Evolutionary conservation across 1,140 invertebrate genomes (phyloP).

Genomic region (Drosophila kurseongensis): DNA sequence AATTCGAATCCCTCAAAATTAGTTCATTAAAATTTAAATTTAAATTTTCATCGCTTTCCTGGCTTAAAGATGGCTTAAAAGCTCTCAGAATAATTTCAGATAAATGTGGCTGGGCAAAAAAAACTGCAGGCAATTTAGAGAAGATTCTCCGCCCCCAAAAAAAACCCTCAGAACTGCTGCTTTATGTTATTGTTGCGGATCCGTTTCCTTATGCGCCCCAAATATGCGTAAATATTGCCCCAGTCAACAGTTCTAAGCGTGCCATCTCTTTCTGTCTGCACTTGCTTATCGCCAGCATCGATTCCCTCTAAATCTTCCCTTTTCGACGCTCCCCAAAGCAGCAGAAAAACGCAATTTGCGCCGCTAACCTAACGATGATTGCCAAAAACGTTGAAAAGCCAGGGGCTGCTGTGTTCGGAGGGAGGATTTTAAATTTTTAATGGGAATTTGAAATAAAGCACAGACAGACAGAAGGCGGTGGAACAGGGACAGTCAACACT

Average conservation of each 20-base stretch:
- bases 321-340: constrained; percentile 3
- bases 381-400: constrained; percentile 49
- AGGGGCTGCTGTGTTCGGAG: constrained; percentile 21
- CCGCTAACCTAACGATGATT: constrained; percentile 78
- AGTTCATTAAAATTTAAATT: constrained; percentile 64
- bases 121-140: constrained; percentile 44
- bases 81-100: constrained; percentile 44
- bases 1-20: constrained; percentile 44
- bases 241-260: constrained; percentile 29
- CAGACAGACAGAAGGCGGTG: constrained; percentile 39
- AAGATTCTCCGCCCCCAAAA: constrained; percentile 5
- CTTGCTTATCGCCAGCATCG: constrained; percentile 63
- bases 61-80: constrained; percentile 42
- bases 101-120: constrained; percentile 34
- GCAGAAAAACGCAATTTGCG: constrained; percentile 74
- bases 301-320: constrained; percentile 30
- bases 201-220: constrained; percentile 45
- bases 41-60: constrained; percentile 39
- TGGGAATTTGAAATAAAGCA: constrained; percentile 76
- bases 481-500: constrained; percentile 37
- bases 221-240: constrained; percentile 56
- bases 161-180: constrained; percentile 10
- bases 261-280: constrained; percentile 17
- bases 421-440: constrained; percentile 78
- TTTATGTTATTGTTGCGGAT: constrained; percentile 60